These are phyloP conservation scores for Drusus annulatus DNA, from an alignment of 1,140 invertebrate genomes.

Conservation along the genomic window DNA sequence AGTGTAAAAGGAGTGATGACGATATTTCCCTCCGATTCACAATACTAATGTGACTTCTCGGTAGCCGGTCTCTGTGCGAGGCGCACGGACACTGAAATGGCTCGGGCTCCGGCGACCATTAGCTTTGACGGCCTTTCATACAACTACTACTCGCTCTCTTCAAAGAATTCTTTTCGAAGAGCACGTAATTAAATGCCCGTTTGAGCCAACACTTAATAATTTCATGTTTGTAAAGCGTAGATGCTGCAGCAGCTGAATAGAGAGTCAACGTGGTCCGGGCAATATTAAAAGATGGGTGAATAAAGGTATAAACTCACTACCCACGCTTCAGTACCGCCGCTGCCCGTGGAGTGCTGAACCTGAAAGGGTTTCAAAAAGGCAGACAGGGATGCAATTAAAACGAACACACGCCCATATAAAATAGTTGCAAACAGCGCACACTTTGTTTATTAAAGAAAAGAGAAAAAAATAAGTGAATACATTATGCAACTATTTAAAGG, in stretches of 20 bases:
- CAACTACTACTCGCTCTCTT: constrained; percentile 2
- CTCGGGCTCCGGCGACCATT: constrained; percentile 35
- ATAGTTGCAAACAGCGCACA: background rate
- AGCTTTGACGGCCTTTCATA: constrained; percentile 51
- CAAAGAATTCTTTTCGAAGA: constrained; percentile 52
- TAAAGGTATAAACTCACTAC: background rate
- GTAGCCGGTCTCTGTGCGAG: constrained; percentile 17
- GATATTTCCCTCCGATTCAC: no score
- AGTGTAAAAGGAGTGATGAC: no score
- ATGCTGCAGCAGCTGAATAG: background rate
- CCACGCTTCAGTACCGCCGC: background rate
- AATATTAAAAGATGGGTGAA: constrained; percentile 19
- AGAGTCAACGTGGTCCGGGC: background rate
- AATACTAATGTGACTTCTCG: constrained; percentile 7
- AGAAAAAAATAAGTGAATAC: no score
- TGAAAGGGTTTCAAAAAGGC: background rate
- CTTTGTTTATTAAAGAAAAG: background rate
- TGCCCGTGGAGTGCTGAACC: background rate
- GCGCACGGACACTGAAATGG: constrained; percentile 25
- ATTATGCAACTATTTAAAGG: no score
- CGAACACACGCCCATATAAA: background rate
- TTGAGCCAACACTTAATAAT: constrained; percentile 50
- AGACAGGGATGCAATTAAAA: background rate
- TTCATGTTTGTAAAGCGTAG: constrained; percentile 28
- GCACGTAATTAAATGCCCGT: constrained; percentile 56